Base-by-base conservation (phyloP, 64 coral and sea anemone species). In the Stichodactyla helianthus region DNA sequence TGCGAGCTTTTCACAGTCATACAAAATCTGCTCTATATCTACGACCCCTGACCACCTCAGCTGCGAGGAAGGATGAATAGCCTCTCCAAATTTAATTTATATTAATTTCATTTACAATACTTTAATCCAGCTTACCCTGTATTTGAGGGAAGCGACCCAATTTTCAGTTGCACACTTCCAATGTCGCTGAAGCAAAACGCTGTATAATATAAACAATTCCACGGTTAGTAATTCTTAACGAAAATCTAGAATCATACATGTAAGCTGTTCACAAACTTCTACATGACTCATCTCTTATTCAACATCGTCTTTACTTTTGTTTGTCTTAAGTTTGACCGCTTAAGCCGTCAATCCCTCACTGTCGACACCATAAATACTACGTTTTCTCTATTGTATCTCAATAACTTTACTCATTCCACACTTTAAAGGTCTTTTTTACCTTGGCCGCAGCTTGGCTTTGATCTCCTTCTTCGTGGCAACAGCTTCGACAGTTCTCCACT, bases 141-240 rank as follows among this genome's bases (percentile, higher is more conserved):
- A 99, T 99, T 90, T 99, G 97, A 95, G 97, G 97, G 89, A 99
- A 99, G 84, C 97, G 91, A 82, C 97, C 97, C 83, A 99, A 86
- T 82, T 99, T 99, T 99, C 97, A 99, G 90, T 89, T 95, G 53
- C 97, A 99, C 88, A 99, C 97, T 84, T 99, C 97, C 65, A 99
- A 88, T 28, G 90, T 88, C 57, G 90, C 97, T 85, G 87, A 95
- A 52, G 95, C 92, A 86, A 94, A 98, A 52, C 87, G 84, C 89
- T 94, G 23, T 25, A 27, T 11, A 12, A 74, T 12, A 27, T 26
- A 12, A 74, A 4, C 4, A 74, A 74, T 74, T 27, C n/a, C 12
- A 74, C 23, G 35, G 68, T 74, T 74, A 74, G 25, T 28, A 74
- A 74, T 27, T 23, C 6, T 68, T 23, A 31, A 11, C 22, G 27